Evolutionary conservation across 1,140 invertebrate species (phyloP).

Genomic region (Mizuhopecten yessoensis): DNA sequence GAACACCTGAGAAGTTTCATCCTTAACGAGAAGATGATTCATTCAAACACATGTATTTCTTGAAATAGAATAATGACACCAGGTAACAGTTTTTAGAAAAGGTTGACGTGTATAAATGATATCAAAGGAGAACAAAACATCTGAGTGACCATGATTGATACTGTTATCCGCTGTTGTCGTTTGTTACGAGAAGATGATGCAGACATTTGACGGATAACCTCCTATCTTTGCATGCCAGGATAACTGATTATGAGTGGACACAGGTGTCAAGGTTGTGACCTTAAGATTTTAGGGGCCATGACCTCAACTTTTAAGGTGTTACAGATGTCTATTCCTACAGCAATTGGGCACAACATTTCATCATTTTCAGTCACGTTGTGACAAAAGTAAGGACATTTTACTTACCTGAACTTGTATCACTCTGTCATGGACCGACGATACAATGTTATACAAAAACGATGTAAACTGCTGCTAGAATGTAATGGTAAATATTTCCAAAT

Average conservation of each 20-base stretch:
- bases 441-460: neutral
- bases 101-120: conserved; percentile 34
- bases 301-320: neutral
- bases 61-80: conserved; percentile 19
- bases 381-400: neutral
- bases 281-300: neutral
- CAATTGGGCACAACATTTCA: conserved; percentile 29
- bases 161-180: conserved; percentile 32
- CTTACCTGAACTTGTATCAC: neutral
- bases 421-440: neutral
- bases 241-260: conserved; percentile 26
- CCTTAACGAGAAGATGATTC: neutral
- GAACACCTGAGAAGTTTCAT: neutral
- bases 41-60: conserved; percentile 35
- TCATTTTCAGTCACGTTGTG: neutral
- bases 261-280: conserved; percentile 30
- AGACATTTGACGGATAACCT: conserved; percentile 26
- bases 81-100: neutral
- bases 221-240: neutral
- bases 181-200: conserved; percentile 31
- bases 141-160: conserved; percentile 30
- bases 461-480: neutral
- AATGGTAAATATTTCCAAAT: neutral
- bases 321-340: neutral
- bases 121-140: conserved; percentile 16